Conservation (phyloP, 2,888 invertebrate species). For the Sminthurides aquaticus region DNA sequence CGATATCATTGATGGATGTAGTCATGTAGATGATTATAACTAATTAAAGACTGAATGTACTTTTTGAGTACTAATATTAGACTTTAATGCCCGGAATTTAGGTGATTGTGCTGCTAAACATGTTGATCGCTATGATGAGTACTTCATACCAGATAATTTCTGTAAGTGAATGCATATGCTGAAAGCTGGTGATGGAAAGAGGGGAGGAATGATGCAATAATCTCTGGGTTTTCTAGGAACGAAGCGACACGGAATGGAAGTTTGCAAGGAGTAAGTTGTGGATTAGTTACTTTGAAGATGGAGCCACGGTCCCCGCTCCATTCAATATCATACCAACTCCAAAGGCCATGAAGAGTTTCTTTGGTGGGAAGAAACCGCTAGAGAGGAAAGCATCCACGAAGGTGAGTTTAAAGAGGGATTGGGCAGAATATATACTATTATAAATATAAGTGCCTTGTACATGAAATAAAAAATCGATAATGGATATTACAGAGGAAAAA, state of each 20-base stretch:
- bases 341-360: slow-evolving; percentile 57
- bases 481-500: slow-evolving; percentile 28
- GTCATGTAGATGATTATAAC: too few species aligned
- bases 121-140: slow-evolving; percentile 56
- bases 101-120: slow-evolving; percentile 53
- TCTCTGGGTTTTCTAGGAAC: slow-evolving; percentile 63
- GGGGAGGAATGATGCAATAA: too few species aligned
- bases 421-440: too few species aligned
- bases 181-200: too few species aligned
- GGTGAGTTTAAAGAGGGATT: slow-evolving; percentile 48
- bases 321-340: slow-evolving; percentile 88
- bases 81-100: not conserved
- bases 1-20: too few species aligned
- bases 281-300: slow-evolving; percentile 93
- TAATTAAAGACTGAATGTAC: too few species aligned
- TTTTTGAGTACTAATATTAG: too few species aligned
- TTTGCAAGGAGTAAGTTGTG: slow-evolving; percentile 88
- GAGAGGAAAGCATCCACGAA: slow-evolving; percentile 56
- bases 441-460: slow-evolving; percentile 1
- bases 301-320: slow-evolving; percentile 82
- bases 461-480: too few species aligned
- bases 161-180: slow-evolving; percentile 45
- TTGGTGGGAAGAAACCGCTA: slow-evolving; percentile 50
- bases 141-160: slow-evolving; percentile 54
- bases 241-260: slow-evolving; percentile 93